Percentiles rank a stretch among this genome's conserved stretches.
These are phyloP conservation scores for Parascotia fuliginaria DNA, from an alignment of 2,888 invertebrate genomes.

Conservation along the genomic window DNA sequence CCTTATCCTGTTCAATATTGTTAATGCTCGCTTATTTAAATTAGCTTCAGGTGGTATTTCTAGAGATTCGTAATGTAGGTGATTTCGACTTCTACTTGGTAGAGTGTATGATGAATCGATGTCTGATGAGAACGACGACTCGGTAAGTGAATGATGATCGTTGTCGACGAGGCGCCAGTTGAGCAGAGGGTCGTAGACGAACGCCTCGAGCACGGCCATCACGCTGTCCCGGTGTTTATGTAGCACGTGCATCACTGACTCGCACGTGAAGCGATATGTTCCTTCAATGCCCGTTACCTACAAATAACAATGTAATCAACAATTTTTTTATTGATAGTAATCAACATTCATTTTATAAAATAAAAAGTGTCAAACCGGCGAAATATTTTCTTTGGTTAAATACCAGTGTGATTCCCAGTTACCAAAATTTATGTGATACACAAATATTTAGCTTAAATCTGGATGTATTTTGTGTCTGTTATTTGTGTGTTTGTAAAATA, in stretches of 20 bases:
- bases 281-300: slow-evolving; percentile 98
- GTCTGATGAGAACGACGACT: slow-evolving; percentile 75
- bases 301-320: not conserved
- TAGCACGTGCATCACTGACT: slow-evolving; percentile 97
- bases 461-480: too few relatives aligned
- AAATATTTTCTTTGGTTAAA: too few relatives aligned
- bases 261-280: slow-evolving; percentile 97
- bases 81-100: slow-evolving; percentile 73
- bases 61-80: slow-evolving; percentile 71
- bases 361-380: too few relatives aligned
- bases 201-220: slow-evolving; percentile 99
- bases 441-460: too few relatives aligned
- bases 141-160: slow-evolving; percentile 71
- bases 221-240: slow-evolving; percentile 97
- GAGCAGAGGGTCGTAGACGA: slow-evolving; percentile 98
- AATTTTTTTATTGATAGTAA: too few relatives aligned
- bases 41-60: slow-evolving; percentile 89
- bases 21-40: slow-evolving; percentile 95
- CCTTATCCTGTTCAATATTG: slow-evolving; percentile 95
- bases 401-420: too few relatives aligned
- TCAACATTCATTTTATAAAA: too few relatives aligned
- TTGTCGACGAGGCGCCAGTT: slow-evolving; percentile 94
- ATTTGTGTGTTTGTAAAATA: too few relatives aligned
- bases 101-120: slow-evolving; percentile 72
- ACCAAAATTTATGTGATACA: too few relatives aligned